Base-by-base conservation (phyloP, 1,140 invertebrate species). In the Formica exsecta region DNA sequence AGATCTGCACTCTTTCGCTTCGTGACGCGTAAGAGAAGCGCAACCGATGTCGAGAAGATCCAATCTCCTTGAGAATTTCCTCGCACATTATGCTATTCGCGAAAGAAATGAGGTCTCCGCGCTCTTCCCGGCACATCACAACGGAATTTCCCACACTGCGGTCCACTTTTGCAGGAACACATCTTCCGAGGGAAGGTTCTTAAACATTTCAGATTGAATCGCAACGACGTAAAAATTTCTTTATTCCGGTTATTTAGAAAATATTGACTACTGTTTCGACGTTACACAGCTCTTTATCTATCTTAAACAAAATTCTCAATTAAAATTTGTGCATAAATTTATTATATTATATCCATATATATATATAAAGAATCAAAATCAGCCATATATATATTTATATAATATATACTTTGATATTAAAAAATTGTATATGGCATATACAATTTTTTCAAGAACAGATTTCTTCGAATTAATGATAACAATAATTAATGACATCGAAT, bases 91-190 rank as follows among this genome's bases (percentile, higher is more conserved):
- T 80, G 36, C 4, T 16, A 80, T 80, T 70, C 77, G 32, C 77
- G 41, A 86, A 74, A 71, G 66, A 80, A 83, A 54, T 71, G 65
- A 59, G 44, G 76, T 74, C 64, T 73, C 36, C 59, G 57, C 8
- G n/a, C 51, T 85, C 51, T 65, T 86, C 48, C 36, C 61, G 57
- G 76, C 70, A 48, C 61, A 81, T 80, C 38, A 29, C n/a, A 61
- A 59, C 57, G 29, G 65, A 85, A 71, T 77, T 87, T 87, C 71
- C 51, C 81, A 85, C 81, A 77, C 11, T 32, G 11, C 36, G 74
- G 51, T 25, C 64, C 83, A 85, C 51, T 79, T 85, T 85, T 85
- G 64, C 36, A 79, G 61, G n/a, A 44, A 38, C 7, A 16, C 48
- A 41, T 2, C 38, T 61, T 76, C 3, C 62, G 62, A 80, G 68